Percentiles rank a stretch among this genome's conserved stretches.
Conservation (phyloP, 2,113 vertebrate genomes). For the Catharus fuscescens region DNA sequence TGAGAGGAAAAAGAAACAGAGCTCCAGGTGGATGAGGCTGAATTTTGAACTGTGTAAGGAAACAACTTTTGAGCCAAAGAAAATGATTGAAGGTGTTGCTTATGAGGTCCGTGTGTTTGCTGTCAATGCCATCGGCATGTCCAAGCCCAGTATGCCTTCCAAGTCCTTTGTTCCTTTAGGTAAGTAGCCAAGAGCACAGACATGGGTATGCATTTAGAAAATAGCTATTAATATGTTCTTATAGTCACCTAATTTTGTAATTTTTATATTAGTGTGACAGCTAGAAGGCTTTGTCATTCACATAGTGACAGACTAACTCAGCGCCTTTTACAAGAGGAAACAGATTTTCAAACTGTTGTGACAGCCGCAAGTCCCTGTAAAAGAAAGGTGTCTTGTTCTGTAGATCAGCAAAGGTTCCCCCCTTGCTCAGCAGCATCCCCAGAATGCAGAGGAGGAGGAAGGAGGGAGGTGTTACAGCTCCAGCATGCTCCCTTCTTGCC, state of each 20-base stretch:
- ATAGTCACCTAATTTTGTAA: neutral
- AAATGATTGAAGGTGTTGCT: constrained; percentile 99
- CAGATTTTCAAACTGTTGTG: neutral
- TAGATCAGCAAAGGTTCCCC: neutral
- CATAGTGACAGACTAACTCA: neutral
- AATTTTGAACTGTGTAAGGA: constrained; percentile 98
- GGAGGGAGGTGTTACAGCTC: neutral
- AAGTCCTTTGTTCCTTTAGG: constrained; percentile 94
- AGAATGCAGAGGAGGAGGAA: neutral
- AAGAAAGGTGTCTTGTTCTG: neutral
- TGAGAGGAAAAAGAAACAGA: constrained; percentile 99
- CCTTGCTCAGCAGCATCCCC: neutral
- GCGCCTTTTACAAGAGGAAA: neutral
- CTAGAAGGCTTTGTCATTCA: neutral
- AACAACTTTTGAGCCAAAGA: constrained; percentile 94
- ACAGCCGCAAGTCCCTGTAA: neutral
- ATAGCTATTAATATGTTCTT: neutral
- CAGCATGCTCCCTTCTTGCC: neutral
- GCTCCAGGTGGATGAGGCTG: constrained; percentile 97
- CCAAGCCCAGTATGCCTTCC: constrained; percentile 94
- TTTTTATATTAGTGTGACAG: neutral
- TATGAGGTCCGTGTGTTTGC: constrained; percentile 97
- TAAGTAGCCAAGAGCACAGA: constrained; percentile 72
- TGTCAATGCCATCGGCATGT: constrained; percentile 92
- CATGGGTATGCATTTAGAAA: neutral